Evolutionary conservation across 2,888 invertebrate genomes (phyloP).

Genomic region (Aporophyla lueneburgensis): DNA sequence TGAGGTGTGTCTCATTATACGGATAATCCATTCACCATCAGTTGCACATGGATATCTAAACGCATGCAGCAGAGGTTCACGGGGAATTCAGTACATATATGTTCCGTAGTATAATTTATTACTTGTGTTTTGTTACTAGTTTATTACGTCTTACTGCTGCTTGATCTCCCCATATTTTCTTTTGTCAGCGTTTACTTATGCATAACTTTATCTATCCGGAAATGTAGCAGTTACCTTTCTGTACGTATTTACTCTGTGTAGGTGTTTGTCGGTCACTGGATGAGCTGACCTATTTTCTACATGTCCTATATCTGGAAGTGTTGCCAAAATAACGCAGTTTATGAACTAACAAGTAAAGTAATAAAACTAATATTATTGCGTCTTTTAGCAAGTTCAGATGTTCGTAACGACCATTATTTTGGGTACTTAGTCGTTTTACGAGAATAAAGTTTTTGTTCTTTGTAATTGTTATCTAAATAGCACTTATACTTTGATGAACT

Average conservation of each 20-base stretch:
- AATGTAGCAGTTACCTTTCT: neutral
- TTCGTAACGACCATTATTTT: conserved; percentile 30
- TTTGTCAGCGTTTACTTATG: neutral
- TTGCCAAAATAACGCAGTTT: conserved; percentile 44
- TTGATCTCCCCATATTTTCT: neutral
- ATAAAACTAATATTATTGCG: conserved; percentile 46
- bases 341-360: conserved; percentile 40
- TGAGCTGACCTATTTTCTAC: conserved; percentile 47
- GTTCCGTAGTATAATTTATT: neutral
- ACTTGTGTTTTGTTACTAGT: neutral
- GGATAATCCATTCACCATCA: no score
- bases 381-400: conserved; percentile 21
- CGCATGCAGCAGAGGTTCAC: neutral
- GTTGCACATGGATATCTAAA: no score
- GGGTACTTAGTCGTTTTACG: conserved; percentile 28
- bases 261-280: conserved; percentile 32
- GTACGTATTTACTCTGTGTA: neutral
- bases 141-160: neutral
- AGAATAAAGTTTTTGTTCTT: conserved; percentile 4
- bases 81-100: no score
- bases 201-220: neutral
- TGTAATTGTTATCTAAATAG: conserved; percentile 20
- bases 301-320: conserved; percentile 29
- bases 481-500: conserved; percentile 6
- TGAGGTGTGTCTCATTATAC: no score